A percentile compares a stretch with the other conserved stretches of the same genome.
These are phyloP conservation scores for Anastatus disparis DNA, from an alignment of 1,140 invertebrate species.

Conservation along the genomic window DNA sequence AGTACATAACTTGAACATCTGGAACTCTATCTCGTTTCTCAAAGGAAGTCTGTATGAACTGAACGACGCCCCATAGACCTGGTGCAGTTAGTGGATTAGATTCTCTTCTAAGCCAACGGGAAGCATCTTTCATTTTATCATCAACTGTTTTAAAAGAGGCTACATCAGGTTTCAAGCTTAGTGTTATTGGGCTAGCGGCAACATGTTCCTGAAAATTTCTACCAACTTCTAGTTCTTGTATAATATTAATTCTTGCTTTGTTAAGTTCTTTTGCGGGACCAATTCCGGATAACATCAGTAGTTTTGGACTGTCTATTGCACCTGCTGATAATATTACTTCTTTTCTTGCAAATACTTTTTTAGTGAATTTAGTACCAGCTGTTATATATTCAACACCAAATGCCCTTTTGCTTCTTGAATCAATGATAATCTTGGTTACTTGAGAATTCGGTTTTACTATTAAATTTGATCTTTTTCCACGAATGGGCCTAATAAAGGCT, in stretches of 20 bases:
- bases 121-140: not conserved
- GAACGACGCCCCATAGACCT: not conserved
- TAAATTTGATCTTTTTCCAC: conserved; percentile 75
- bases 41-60: not conserved
- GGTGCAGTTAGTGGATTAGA: not conserved
- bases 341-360: conserved; percentile 63
- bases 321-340: conserved; percentile 74
- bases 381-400: conserved; percentile 72
- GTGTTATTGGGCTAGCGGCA: not conserved
- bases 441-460: conserved; percentile 74
- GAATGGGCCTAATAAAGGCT: conserved; percentile 77
- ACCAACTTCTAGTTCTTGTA: conserved; percentile 70
- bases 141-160: too few relatives aligned
- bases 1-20: not conserved
- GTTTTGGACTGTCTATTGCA: conserved; percentile 70
- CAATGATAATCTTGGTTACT: conserved; percentile 77
- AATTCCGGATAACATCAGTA: conserved; percentile 76
- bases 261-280: conserved; percentile 72
- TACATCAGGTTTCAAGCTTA: not conserved
- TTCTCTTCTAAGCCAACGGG: not conserved
- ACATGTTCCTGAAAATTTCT: conserved; percentile 43
- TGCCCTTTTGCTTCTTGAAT: conserved; percentile 73
- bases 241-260: conserved; percentile 66
- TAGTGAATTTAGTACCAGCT: not conserved
- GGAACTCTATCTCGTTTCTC: not conserved